Base-by-base conservation (phyloP, 1,140 invertebrate genomes). In the Nebria ingens region DNA sequence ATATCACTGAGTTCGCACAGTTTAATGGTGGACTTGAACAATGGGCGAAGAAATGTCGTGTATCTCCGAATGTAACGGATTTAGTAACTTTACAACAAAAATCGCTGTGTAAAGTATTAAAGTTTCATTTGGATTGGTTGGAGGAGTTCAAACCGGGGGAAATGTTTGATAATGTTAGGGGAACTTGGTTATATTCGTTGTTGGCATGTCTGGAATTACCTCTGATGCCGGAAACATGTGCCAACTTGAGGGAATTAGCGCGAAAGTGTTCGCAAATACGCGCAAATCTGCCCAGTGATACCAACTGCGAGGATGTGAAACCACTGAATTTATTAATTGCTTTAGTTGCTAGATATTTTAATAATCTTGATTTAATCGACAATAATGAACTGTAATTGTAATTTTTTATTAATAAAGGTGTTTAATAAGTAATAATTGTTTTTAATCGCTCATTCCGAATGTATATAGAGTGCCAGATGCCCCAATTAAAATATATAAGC, bases 321-420 rank as follows among this genome's bases (percentile, higher is more conserved):
- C 64, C 68, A 23, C 58, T 72, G 20, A 73, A 72, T 63, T 58
- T 71, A 4, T 68, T 62, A 58, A 71, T 73, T 58, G 71, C 68
- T 54, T 58, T 73, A 38, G 59, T 71, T 40, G 62, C 66, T 2
- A 68, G 62, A 56, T 69, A 65, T 63, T 73, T 66, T 61, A 61
- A 63, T 38, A 70, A 73, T 60, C 53, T 63, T 29, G 71, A 73
- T 64, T 62, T 73, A 55, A 59, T 64, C 19, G 67, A 71, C 56
- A 56, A 52, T 45, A 17, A n/a, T n/a, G n/a, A n/a, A n/a, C n/a
- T n/a, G n/a, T n/a, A n/a, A n/a, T n/a, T n/a, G n/a, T n/a, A n/a
- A n/a, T n/a, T n/a, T n/a, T n/a, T n/a, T n/a, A n/a, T n/a, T n/a
- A n/a, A n/a, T n/a, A n/a, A n/a, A n/a, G n/a, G n/a, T n/a, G n/a